Evolutionary conservation across 2,888 invertebrate species (phyloP).

Genomic region (Heliconius sara): DNA sequence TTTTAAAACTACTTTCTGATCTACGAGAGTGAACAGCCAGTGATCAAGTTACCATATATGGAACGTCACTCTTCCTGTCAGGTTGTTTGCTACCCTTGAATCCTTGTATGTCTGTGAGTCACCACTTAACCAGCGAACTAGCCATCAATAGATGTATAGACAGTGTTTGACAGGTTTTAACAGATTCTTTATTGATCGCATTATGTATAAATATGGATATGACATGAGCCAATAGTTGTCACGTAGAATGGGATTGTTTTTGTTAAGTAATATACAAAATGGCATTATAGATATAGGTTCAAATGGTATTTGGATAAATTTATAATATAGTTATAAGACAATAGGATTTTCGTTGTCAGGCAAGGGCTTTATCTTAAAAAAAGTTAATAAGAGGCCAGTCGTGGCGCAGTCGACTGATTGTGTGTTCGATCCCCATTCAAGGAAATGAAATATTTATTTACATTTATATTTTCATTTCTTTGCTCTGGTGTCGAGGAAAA

Average conservation of each 20-base stretch:
- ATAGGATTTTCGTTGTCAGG: too few species aligned
- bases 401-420: too few species aligned
- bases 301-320: not conserved
- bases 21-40: slow-evolving; percentile 43
- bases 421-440: too few species aligned
- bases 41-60: slow-evolving; percentile 53
- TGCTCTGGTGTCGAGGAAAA: too few species aligned
- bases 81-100: slow-evolving; percentile 34
- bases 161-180: slow-evolving; percentile 25
- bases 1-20: slow-evolving; percentile 29
- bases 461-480: too few species aligned
- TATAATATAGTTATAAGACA: too few species aligned
- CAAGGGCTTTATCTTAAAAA: too few species aligned
- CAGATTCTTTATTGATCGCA: slow-evolving; percentile 13
- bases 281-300: not conserved
- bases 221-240: slow-evolving; percentile 7
- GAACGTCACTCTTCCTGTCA: slow-evolving; percentile 48
- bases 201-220: not conserved
- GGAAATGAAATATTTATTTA: too few species aligned
- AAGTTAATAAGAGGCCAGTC: too few species aligned
- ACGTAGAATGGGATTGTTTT: not conserved
- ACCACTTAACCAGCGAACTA: slow-evolving; percentile 24
- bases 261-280: slow-evolving; percentile 5
- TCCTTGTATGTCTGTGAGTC: slow-evolving; percentile 37
- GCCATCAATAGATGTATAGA: slow-evolving; percentile 23